These are phyloP conservation scores for Morpho helenor DNA, from an alignment of 2,888 invertebrate genomes.

Conservation along the genomic window DNA sequence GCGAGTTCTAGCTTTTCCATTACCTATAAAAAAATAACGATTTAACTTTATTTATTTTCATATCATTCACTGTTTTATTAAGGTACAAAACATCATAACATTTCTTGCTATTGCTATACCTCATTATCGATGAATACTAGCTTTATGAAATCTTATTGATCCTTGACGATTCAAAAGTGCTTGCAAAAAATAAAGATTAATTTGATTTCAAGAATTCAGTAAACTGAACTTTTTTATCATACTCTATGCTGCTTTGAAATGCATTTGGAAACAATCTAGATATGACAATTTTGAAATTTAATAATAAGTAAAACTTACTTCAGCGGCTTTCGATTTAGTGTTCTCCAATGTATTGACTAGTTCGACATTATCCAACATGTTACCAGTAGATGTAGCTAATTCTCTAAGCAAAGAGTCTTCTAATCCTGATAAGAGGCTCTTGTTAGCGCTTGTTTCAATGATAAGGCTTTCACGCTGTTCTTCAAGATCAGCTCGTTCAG, in stretches of 20 bases:
- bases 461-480: conserved; percentile 91
- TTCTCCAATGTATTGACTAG: conserved; percentile 91
- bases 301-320: conserved; percentile 70
- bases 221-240: too few relatives aligned
- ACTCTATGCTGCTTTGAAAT: too few relatives aligned
- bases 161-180: too few relatives aligned
- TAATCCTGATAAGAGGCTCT: conserved; percentile 88
- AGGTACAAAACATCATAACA: too few relatives aligned
- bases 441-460: conserved; percentile 91
- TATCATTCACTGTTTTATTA: too few relatives aligned
- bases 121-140: too few relatives aligned
- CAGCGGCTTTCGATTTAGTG: conserved; percentile 91
- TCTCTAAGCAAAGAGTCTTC: conserved; percentile 92
- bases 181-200: too few relatives aligned
- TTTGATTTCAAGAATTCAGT: too few relatives aligned
- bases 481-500: conserved; percentile 92
- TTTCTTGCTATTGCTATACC: too few relatives aligned
- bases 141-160: too few relatives aligned
- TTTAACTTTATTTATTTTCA: background rate
- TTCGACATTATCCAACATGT: conserved; percentile 95
- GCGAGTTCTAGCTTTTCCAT: conserved; percentile 88
- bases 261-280: too few relatives aligned
- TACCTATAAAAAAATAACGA: conserved; percentile 54
- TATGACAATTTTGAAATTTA: too few relatives aligned
- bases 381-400: conserved; percentile 91